phyloP scores from a whole-genome alignment of 2,888 invertebrate species.

The Cacoxenus indagator region DNA sequence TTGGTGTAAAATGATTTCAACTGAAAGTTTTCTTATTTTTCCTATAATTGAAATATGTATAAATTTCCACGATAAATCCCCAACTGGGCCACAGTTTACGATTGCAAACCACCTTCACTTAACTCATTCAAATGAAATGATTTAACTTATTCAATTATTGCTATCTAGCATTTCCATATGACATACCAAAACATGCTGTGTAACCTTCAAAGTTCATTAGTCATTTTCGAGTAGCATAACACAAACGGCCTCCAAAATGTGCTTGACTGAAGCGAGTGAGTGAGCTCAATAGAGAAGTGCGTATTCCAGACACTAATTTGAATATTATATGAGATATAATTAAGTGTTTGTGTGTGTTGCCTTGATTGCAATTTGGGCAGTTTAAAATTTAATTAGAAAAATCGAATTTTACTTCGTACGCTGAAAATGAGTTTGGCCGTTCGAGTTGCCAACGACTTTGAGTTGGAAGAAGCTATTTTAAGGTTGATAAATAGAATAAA shows the following conservation, averaged over 20 bases:
- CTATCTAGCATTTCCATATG: background rate
- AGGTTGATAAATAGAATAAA: background rate
- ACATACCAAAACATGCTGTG: background rate
- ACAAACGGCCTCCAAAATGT: background rate
- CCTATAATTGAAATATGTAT: too few relatives aligned
- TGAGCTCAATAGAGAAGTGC: background rate
- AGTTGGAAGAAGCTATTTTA: background rate
- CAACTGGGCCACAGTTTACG: too few relatives aligned
- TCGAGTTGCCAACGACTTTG: background rate
- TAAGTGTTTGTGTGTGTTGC: background rate
- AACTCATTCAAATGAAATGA: too few relatives aligned
- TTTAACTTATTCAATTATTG: too few relatives aligned
- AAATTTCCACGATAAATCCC: too few relatives aligned
- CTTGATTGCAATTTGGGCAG: constrained; percentile 1
- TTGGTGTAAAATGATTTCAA: too few relatives aligned
- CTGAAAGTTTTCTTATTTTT: too few relatives aligned
- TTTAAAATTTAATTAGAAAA: constrained; percentile 11
- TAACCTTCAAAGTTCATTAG: background rate
- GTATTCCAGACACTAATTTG: background rate
- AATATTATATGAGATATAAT: background rate
- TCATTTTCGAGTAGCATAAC: constrained; percentile 30
- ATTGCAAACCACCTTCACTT: too few relatives aligned
- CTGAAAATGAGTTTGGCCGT: background rate
- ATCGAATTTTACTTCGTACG: background rate
- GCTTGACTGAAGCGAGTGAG: background rate